phyloP scores from a whole-genome alignment of 2,797 vertebrate species.

The Pelobates cultripes region DNA sequence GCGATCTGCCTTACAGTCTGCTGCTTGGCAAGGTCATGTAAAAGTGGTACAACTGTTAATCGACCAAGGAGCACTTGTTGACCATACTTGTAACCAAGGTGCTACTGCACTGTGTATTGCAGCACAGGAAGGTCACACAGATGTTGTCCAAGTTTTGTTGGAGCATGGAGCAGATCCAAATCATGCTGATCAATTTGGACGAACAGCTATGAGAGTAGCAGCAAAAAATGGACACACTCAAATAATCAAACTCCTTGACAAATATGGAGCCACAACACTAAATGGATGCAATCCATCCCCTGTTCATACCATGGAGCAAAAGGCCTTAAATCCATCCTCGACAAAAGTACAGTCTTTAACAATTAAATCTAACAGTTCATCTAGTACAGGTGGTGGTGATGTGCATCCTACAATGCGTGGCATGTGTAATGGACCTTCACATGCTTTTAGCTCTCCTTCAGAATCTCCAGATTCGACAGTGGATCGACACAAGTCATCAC shows the following conservation, averaged over 20 bases:
- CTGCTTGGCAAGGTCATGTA: slow-evolving; percentile 95
- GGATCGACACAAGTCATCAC: slow-evolving; percentile 92
- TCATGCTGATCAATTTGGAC: slow-evolving; percentile 95
- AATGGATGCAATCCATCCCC: slow-evolving; percentile 93
- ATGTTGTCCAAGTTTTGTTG: slow-evolving; percentile 90
- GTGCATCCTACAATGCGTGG: slow-evolving; percentile 83
- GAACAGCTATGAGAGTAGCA: slow-evolving; percentile 96
- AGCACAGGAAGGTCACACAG: slow-evolving; percentile 95
- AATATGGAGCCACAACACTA: slow-evolving; percentile 87
- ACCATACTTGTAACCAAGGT: slow-evolving; percentile 97
- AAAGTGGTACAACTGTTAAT: slow-evolving; percentile 93
- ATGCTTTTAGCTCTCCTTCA: slow-evolving; percentile 94
- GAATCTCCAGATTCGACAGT: slow-evolving; percentile 96
- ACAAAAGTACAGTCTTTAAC: slow-evolving; percentile 92
- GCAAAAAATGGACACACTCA: slow-evolving; percentile 92
- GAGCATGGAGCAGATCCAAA: slow-evolving; percentile 95
- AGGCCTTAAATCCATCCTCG: slow-evolving; percentile 78
- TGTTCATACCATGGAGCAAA: slow-evolving; percentile 94
- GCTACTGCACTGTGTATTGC: slow-evolving; percentile 97
- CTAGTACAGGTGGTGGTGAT: slow-evolving; percentile 91
- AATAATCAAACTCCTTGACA: slow-evolving; percentile 94
- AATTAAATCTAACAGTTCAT: slow-evolving; percentile 94
- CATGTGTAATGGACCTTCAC: slow-evolving; percentile 86
- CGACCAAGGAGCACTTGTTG: slow-evolving; percentile 85
- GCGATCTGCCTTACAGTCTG: slow-evolving; percentile 93